phyloP scores from a whole-genome alignment of 2,888 invertebrate species.

The Hirtodrosophila duncani region DNA sequence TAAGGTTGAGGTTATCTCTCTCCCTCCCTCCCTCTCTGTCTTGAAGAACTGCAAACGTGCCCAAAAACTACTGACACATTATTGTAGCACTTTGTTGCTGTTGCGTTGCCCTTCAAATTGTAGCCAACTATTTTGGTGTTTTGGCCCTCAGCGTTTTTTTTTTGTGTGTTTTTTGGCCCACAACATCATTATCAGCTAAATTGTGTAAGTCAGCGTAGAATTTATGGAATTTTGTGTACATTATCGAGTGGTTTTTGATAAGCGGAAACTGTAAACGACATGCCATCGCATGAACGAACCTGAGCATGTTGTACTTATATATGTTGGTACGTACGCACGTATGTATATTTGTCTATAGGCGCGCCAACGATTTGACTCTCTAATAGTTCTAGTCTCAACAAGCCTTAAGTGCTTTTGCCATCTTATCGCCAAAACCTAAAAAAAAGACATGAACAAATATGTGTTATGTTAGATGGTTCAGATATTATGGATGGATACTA shows the following conservation, averaged over 20 bases:
- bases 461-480: too few relatives aligned
- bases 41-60: constrained; percentile 53
- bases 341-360: too few relatives aligned
- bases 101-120: constrained; percentile 20
- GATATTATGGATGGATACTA: too few relatives aligned
- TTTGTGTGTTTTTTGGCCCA: too few relatives aligned
- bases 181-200: constrained; percentile 6
- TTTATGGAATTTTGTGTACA: constrained; percentile 29
- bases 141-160: too few relatives aligned
- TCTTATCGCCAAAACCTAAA: constrained; percentile 2
- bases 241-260: constrained; percentile 17
- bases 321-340: too few relatives aligned
- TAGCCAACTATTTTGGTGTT: not conserved
- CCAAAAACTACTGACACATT: constrained; percentile 1
- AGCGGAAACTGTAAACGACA: constrained; percentile 6
- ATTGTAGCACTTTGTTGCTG: not conserved
- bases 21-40: too few relatives aligned
- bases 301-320: too few relatives aligned
- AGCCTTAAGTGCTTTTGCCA: constrained; percentile 47
- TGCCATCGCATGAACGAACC: not conserved
- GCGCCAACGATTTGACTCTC: not conserved
- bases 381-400: constrained; percentile 46
- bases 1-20: constrained; percentile 66
- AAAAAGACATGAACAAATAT: not conserved
- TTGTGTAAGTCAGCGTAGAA: constrained; percentile 14